Evolutionary conservation across 2,888 invertebrate species (phyloP), one percentile per base, ranked within the genome.

Genomic region (Troides oblongomaculatus): DNA sequence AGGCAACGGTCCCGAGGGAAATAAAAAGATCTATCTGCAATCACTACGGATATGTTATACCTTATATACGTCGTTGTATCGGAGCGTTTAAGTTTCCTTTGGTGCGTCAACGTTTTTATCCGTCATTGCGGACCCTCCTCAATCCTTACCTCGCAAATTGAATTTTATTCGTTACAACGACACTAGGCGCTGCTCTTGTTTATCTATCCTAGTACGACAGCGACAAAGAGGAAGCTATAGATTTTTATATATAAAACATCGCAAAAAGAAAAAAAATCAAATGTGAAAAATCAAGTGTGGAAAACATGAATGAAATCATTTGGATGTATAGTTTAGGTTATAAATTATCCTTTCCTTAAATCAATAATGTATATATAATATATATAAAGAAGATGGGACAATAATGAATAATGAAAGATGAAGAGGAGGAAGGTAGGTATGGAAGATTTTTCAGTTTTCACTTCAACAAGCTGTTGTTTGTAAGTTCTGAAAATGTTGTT

Each of bases 131-230:
- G 82, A 88, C 90, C 90, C 89, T 89, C 89, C 85, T 89, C 91
- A 89, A 87, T 87, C 84, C 84, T 81, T 88, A 84, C 85, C 85
- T 86, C 83, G 81, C 86, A 90, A 91, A 92, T 92, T 91, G 89
- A 91, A 90, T 91, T 91, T 89, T 88, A 92, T 89, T 87, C 84
- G 87, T 84, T 87, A 86, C 86, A 82, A 79, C 85, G 85, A 69
- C 56, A 61, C 69, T 60, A 69, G 39, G 85, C 85, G 82, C 81
- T 57, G 25, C 30, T 53, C 25, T 63, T 62, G 25, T 63, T 63
- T 63, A 12, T 63, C 18, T 25, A 25, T 46, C 18, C n/a, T n/a
- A 53, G 53, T 53, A 6, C n/a, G 53, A n/a, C n/a, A n/a, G 6
- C n/a, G 53, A 53, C 53, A n/a, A 18, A n/a, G 6, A n/a, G n/a